Evolutionary conservation across 2,113 vertebrate species (phyloP).

Genomic region (Myrmecophaga tridactyla): DNA sequence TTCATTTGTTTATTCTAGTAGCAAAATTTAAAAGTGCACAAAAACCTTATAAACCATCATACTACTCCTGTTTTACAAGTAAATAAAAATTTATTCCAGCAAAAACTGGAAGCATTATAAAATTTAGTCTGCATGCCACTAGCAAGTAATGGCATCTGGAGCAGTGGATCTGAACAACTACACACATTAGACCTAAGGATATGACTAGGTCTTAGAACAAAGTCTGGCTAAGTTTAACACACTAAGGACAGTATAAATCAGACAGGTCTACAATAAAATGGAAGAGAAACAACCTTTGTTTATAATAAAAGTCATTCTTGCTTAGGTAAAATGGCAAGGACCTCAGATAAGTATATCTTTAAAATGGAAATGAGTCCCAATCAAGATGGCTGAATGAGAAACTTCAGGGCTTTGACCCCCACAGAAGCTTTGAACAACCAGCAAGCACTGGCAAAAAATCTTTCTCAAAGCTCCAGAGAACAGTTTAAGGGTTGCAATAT

Average conservation of each 20-base stretch:
- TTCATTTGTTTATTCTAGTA: slow-evolving; percentile 12
- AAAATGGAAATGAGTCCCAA: not conserved
- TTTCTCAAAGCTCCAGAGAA: too few relatives aligned
- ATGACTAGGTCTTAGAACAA: not conserved
- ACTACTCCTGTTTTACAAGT: slow-evolving; percentile 18
- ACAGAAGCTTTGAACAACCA: too few relatives aligned
- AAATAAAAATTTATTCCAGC: not conserved
- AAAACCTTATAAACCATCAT: not conserved
- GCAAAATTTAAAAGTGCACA: not conserved
- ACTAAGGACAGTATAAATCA: not conserved
- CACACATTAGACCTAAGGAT: not conserved
- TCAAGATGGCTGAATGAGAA: too few relatives aligned
- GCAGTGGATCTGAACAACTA: not conserved
- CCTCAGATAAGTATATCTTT: not conserved
- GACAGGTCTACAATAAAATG: not conserved
- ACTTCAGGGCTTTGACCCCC: too few relatives aligned
- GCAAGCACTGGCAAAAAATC: too few relatives aligned
- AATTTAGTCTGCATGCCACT: not conserved
- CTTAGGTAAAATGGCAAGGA: not conserved
- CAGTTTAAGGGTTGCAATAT: too few relatives aligned
- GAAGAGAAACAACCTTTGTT: not conserved
- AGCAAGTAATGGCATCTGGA: not conserved
- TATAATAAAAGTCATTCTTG: not conserved
- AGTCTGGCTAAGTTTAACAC: not conserved
- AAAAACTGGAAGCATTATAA: not conserved